Base-by-base conservation (phyloP, 1,140 invertebrate species). In the Sesamia nonagrioides region DNA sequence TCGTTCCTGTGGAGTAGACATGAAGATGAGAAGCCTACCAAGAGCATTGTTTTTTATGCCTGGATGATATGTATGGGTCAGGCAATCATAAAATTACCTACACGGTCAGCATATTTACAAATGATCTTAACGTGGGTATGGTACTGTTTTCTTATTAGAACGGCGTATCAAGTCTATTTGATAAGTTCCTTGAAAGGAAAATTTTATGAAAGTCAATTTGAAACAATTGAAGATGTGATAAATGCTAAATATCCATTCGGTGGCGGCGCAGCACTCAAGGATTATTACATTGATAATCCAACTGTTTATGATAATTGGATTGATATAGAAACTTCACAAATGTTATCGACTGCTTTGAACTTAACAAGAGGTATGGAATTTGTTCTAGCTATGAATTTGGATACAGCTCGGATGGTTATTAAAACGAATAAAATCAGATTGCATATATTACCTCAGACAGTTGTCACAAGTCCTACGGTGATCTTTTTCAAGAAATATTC, bases 401-500 rank as follows among this genome's bases (percentile, higher is more conserved):
- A 87, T 18, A 83, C 85, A 6, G 80, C 84, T 9, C 82, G 82
- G 66, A 48, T 75, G 5, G 85, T 87, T 77, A 79, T 89, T 54
- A 84, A 74, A 66, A 71, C 83, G 48, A 78, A 84, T 3, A 85
- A 84, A 13, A 76, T 82, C 52, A 84, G 80, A 6, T 58, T 91
- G 17, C 86, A 89, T 33, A 86, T 89, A 50, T 74, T 93, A 54
- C 83, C 84, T 9, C 68, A 88, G 76, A 84, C 69, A 76, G 79
- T 94, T 13, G 58, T 86, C n/a, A 82, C 17, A 18, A 88, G 82
- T 63, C 91, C 89, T 1, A 79, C 87, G 0, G 84, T 86, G 7
- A 80, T 94, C 86, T 93, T 89, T 83, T 93, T 92, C 42, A 94
- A 94, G 68, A 92, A 91, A 78, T 92, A 82, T 75, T 94, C 92